Percentiles rank a stretch among this genome's conserved stretches.
Conservation (phyloP, 2,797 vertebrate species). For the Galaxias olidus region DNA sequence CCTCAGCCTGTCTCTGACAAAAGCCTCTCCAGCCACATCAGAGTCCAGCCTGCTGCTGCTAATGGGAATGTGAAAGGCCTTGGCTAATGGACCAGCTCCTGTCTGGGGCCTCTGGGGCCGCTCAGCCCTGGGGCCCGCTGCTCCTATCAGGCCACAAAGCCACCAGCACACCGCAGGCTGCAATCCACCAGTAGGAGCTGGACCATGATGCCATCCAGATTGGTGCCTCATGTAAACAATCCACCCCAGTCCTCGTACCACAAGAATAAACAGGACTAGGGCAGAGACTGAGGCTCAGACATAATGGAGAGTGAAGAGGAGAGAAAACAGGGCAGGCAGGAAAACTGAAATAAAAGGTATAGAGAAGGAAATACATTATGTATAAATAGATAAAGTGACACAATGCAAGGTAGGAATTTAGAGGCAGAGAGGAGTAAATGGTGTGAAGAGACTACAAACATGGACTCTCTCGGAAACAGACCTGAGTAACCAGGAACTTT, state of each 20-base stretch:
- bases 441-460: background rate
- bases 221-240: conserved; percentile 60
- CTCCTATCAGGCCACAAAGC: conserved; percentile 70
- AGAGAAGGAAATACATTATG: background rate
- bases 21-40: conserved; percentile 65
- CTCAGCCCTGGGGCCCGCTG: conserved; percentile 33
- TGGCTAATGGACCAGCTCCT: conserved; percentile 69
- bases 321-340: background rate
- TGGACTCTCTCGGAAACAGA: conserved; percentile 44
- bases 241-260: conserved; percentile 33
- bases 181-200: conserved; percentile 60
- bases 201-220: conserved; percentile 63
- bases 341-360: background rate
- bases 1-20: conserved; percentile 62
- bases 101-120: conserved; percentile 48
- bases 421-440: background rate
- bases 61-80: conserved; percentile 56
- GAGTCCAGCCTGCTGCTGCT: conserved; percentile 54
- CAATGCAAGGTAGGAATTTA: background rate
- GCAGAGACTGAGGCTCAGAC: conserved; percentile 22
- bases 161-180: conserved; percentile 52
- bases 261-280: conserved; percentile 65
- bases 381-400: background rate
- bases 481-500: conserved; percentile 97
- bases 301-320: background rate